A percentile compares a stretch with the other conserved stretches of the same genome.
Conservation (phyloP, 2,113 vertebrate species). For the Macrotus californicus region DNA sequence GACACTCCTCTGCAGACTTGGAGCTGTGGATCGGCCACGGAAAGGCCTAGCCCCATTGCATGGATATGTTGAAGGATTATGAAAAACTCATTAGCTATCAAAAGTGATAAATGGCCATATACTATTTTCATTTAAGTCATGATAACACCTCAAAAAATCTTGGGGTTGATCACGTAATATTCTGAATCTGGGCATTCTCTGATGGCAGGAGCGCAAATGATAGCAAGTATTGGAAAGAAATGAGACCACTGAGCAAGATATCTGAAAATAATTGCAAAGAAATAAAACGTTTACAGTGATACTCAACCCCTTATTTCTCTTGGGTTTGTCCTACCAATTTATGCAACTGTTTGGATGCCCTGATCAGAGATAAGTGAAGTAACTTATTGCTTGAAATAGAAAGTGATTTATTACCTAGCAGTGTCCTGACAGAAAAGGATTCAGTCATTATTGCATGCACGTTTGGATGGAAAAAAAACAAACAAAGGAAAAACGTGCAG, state of each 20-base stretch:
- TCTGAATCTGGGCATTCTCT: not conserved
- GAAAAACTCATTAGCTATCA: slow-evolving; percentile 40
- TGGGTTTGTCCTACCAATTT: not conserved
- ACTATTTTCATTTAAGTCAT: slow-evolving; percentile 18
- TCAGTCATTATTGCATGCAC: not conserved
- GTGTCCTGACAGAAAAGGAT: slow-evolving; percentile 5
- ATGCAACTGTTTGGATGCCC: not conserved
- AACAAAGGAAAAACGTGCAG: not conserved
- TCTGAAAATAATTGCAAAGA: slow-evolving; percentile 10
- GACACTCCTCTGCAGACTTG: not conserved
- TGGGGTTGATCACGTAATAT: not conserved
- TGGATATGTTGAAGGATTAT: not conserved
- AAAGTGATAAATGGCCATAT: slow-evolving; percentile 40
- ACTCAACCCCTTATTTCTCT: not conserved
- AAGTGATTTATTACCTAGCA: slow-evolving; percentile 37
- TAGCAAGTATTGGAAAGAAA: not conserved
- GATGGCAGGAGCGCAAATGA: slow-evolving; percentile 2
- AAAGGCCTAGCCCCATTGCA: not conserved
- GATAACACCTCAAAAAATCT: not conserved
- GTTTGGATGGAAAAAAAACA: slow-evolving; percentile 30
- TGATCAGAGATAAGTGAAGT: slow-evolving; percentile 42
- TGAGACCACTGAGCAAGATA: not conserved
- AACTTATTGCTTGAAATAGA: slow-evolving; percentile 12
- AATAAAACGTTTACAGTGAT: not conserved
- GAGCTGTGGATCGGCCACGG: not conserved